These are phyloP conservation scores for Megalops atlanticus DNA, from an alignment of 2,113 vertebrate species.

Conservation along the genomic window DNA sequence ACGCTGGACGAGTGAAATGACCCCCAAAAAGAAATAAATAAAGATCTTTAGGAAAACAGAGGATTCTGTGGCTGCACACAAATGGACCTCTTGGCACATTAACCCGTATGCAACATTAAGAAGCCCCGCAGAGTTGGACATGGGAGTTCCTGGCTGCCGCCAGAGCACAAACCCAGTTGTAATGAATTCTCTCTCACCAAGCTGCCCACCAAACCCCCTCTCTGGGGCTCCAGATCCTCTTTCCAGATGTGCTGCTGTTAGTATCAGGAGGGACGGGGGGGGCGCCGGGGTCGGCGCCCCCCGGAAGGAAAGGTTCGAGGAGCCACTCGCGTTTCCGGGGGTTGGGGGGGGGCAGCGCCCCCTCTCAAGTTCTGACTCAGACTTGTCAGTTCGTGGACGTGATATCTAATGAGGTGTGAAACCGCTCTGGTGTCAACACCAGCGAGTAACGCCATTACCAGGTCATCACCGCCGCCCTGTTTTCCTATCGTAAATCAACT, in stretches of 20 bases:
- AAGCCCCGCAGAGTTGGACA: no score
- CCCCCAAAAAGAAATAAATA: background rate
- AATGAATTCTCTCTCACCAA: no score
- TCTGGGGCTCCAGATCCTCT: no score
- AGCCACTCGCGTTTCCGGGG: background rate
- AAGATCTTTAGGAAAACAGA: background rate
- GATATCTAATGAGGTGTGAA: slow-evolving; percentile 26
- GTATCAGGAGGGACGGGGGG: background rate
- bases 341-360: no score
- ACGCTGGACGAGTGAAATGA: background rate
- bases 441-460: slow-evolving; percentile 4
- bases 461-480: slow-evolving; percentile 13
- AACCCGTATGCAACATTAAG: no score
- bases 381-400: slow-evolving; percentile 17
- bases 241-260: background rate
- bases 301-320: background rate
- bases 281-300: background rate
- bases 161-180: no score
- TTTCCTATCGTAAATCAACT: slow-evolving; percentile 10
- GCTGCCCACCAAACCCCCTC: no score
- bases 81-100: no score
- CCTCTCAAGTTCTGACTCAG: slow-evolving; percentile 7
- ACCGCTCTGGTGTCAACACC: slow-evolving; percentile 21
- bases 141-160: no score
- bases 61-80: no score